A percentile compares a stretch with the other conserved stretches of the same genome.
phyloP scores from a whole-genome alignment of 2,113 vertebrate species.

The Myrmecobius fasciatus region DNA sequence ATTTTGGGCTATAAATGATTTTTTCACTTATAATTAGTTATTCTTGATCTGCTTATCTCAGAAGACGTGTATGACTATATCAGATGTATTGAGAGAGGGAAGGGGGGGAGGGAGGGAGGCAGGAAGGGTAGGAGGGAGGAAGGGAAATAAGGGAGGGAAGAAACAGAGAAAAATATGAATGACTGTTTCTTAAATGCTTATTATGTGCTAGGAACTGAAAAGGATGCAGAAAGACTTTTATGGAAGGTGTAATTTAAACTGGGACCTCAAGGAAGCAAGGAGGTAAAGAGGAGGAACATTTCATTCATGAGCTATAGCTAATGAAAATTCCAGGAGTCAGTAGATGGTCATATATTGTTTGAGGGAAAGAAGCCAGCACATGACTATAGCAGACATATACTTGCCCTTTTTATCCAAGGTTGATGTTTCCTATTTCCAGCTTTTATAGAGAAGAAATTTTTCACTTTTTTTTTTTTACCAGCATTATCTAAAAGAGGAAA shows the following conservation, averaged over 20 bases:
- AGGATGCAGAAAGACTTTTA: not conserved
- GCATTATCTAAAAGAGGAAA: not conserved
- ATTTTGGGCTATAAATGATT: not conserved
- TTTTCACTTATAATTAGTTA: constrained; percentile 6
- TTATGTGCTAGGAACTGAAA: not conserved
- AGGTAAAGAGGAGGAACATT: not conserved
- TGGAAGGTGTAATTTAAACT: not conserved
- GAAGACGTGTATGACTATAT: constrained; percentile 34
- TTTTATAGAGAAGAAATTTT: not conserved
- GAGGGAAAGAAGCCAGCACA: not conserved
- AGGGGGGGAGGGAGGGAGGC: too few species aligned
- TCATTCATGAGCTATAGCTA: not conserved
- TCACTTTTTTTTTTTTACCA: not conserved
- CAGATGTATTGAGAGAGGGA: not conserved
- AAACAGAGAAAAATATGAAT: not conserved
- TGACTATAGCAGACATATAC: not conserved
- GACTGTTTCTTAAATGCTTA: not conserved
- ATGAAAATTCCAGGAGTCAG: not conserved
- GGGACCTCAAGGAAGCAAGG: not conserved
- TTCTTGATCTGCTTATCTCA: constrained; percentile 10
- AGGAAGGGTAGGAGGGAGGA: too few species aligned
- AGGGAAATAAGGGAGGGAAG: too few species aligned
- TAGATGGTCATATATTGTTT: not conserved
- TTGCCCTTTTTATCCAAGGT: not conserved
- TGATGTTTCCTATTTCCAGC: not conserved